Conservation (phyloP, 1,140 invertebrate species). For the Choristoneura fumiferana region DNA sequence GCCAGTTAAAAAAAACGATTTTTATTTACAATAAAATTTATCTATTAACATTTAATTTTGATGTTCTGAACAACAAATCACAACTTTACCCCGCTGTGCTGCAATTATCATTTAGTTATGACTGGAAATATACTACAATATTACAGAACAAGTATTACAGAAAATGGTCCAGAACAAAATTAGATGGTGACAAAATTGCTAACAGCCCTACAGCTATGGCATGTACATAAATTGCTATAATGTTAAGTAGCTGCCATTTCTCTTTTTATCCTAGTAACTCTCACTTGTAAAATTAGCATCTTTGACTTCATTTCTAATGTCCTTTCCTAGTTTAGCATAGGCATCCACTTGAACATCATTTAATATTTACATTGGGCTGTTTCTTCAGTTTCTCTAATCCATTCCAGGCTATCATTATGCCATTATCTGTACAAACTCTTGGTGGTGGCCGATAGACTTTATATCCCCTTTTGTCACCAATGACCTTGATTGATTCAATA, state of each 20-base stretch:
- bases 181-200: too few species aligned
- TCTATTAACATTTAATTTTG: background rate
- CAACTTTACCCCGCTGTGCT: too few species aligned
- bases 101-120: too few species aligned
- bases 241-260: background rate
- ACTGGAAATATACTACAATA: too few species aligned
- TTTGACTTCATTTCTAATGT: conserved; percentile 46
- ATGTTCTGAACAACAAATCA: background rate
- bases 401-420: conserved; percentile 99
- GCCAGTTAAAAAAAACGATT: background rate
- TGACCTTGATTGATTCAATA: conserved; percentile 84
- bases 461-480: conserved; percentile 83
- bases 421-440: conserved; percentile 97
- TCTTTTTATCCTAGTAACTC: conserved; percentile 48
- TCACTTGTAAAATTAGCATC: conserved; percentile 50
- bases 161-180: too few species aligned
- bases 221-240: too few species aligned
- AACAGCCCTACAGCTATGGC: too few species aligned
- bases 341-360: conserved; percentile 43
- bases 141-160: too few species aligned
- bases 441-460: conserved; percentile 87
- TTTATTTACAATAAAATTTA: conserved; percentile 8
- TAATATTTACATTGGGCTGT: conserved; percentile 36
- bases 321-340: conserved; percentile 47
- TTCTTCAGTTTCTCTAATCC: conserved; percentile 87